Conservation (phyloP, 2,888 invertebrate genomes). For the Callosobruchus maculatus region DNA sequence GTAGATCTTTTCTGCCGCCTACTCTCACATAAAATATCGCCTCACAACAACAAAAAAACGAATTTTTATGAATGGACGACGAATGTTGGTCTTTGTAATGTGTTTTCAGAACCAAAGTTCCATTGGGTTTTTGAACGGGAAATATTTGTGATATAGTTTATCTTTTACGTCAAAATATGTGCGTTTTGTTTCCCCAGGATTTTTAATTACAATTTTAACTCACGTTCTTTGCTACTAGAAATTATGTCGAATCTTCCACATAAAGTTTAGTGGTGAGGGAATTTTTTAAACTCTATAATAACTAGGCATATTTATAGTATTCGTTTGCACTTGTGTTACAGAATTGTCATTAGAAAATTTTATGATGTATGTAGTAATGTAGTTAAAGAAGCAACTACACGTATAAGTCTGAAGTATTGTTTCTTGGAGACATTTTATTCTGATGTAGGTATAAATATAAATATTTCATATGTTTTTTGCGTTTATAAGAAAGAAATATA, state of each 20-base stretch:
- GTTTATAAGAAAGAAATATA: neutral
- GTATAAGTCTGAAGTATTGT: neutral
- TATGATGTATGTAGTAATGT: neutral
- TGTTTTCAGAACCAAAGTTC: neutral
- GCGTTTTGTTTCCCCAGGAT: neutral
- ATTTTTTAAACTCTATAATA: no score
- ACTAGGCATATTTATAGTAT: no score
- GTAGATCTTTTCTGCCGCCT: no score
- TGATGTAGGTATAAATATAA: neutral
- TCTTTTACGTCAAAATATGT: neutral
- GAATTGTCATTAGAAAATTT: neutral
- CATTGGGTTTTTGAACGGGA: conserved; percentile 6
- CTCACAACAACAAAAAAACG: no score
- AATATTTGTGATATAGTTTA: conserved; percentile 7
- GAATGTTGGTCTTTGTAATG: no score
- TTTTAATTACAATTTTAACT: neutral
- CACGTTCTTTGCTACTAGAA: neutral
- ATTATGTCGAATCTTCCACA: neutral
- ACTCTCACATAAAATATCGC: no score
- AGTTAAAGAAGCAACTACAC: neutral
- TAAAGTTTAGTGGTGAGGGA: no score
- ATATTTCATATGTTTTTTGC: neutral
- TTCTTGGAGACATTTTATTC: neutral
- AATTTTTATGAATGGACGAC: no score
- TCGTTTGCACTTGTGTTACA: no score